Percentiles rank a stretch among this genome's conserved stretches.
These are phyloP conservation scores for Sebastes taczanowskii DNA, from an alignment of 2,797 vertebrate genomes.

Conservation along the genomic window DNA sequence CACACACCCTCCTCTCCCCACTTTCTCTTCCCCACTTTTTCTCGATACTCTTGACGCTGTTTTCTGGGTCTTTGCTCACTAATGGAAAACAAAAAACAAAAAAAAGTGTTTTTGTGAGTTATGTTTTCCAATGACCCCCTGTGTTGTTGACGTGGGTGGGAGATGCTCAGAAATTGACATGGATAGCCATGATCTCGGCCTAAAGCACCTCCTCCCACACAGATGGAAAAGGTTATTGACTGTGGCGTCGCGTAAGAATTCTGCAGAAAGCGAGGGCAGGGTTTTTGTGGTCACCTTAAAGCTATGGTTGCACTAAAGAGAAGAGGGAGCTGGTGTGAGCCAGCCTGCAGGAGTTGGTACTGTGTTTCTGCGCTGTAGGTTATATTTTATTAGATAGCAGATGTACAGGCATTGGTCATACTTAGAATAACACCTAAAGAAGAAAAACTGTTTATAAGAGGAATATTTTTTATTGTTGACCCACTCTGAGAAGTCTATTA, in stretches of 20 bases:
- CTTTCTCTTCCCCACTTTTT: neutral
- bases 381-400: neutral
- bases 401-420: neutral
- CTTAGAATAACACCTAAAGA: neutral
- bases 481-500: neutral
- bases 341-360: neutral
- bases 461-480: neutral
- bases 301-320: conserved; percentile 9
- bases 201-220: conserved; percentile 55
- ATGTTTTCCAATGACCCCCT: conserved; percentile 30
- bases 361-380: neutral
- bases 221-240: conserved; percentile 51
- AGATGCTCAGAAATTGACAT: conserved; percentile 42
- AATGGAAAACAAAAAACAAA: conserved; percentile 23
- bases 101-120: conserved; percentile 11
- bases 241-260: conserved; percentile 5
- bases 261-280: conserved; percentile 29
- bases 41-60: neutral
- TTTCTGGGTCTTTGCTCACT: neutral
- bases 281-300: conserved; percentile 57
- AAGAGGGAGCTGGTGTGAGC: conserved; percentile 9
- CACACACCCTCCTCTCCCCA: neutral
- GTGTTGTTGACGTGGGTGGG: conserved; percentile 32
- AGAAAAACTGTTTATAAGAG: neutral
- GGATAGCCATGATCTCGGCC: conserved; percentile 8